A percentile compares a stretch with the other conserved stretches of the same genome.
These are phyloP conservation scores for Heteractis magnifica DNA, from an alignment of 92 coral and sea anemone species.

Conservation along the genomic window DNA sequence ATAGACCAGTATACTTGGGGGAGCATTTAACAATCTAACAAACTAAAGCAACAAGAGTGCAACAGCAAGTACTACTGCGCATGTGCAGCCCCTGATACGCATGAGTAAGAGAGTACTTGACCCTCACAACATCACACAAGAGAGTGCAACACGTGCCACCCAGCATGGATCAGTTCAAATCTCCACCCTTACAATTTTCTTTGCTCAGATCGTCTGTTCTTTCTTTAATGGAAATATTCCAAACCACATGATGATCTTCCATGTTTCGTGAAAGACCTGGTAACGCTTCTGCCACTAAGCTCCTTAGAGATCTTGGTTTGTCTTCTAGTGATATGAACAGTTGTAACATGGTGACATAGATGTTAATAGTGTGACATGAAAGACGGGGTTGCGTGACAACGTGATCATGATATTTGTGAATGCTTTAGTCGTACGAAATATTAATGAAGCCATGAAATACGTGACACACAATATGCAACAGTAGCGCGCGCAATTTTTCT, in stretches of 20 bases:
- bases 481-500: too few relatives aligned
- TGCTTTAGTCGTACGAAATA: too few relatives aligned
- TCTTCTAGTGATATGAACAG: background rate
- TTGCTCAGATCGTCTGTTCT: background rate
- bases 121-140: background rate
- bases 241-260: constrained; percentile 12
- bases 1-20: too few relatives aligned
- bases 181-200: constrained; percentile 10
- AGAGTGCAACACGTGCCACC: background rate
- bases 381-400: background rate
- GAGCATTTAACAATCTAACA: too few relatives aligned
- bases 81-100: background rate
- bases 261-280: background rate
- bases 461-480: too few relatives aligned
- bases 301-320: constrained; percentile 1
- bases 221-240: background rate
- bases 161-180: background rate
- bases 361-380: background rate
- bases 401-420: too few relatives aligned
- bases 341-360: background rate
- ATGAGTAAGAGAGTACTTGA: background rate
- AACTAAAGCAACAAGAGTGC: too few relatives aligned
- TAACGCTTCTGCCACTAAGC: constrained; percentile 10
- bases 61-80: background rate
- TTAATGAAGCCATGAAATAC: too few relatives aligned